Evolutionary conservation across 2,888 invertebrate genomes (phyloP).

Genomic region (Troides helena): DNA sequence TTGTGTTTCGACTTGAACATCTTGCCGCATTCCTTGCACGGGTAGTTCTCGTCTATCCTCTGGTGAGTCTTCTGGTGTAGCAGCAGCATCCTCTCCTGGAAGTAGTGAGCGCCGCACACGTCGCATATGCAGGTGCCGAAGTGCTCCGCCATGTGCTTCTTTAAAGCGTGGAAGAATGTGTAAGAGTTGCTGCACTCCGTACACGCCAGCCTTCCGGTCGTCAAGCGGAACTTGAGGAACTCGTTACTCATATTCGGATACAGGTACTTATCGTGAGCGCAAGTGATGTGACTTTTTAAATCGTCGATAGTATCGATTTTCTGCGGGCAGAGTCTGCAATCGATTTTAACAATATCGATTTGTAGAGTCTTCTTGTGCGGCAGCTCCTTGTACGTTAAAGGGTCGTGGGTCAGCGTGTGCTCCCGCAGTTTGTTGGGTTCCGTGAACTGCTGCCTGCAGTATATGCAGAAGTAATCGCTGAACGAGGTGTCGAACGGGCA

Average conservation of each 20-base stretch:
- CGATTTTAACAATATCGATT: conserved; percentile 57
- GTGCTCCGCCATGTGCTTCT: conserved; percentile 68
- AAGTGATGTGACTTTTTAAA: conserved; percentile 53
- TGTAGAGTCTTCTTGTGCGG: conserved; percentile 50
- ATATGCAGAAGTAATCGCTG: conserved; percentile 62
- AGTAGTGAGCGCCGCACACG: conserved; percentile 70
- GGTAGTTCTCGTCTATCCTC: conserved; percentile 60
- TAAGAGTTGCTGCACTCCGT: conserved; percentile 44
- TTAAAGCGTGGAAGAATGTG: conserved; percentile 60
- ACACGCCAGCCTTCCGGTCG: conserved; percentile 48
- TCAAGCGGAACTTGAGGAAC: conserved; percentile 58
- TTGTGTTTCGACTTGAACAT: conserved; percentile 66
- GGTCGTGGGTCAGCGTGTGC: conserved; percentile 60
- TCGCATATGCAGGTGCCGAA: conserved; percentile 69
- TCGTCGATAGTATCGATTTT: conserved; percentile 48
- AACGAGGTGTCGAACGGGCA: conserved; percentile 65
- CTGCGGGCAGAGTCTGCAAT: conserved; percentile 59
- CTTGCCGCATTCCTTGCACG: conserved; percentile 74
- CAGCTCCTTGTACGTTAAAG: conserved; percentile 49
- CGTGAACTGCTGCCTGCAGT: conserved; percentile 50
- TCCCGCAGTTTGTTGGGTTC: conserved; percentile 58
- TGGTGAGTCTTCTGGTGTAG: conserved; percentile 64
- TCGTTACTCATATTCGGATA: conserved; percentile 45
- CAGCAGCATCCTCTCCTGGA: conserved; percentile 66
- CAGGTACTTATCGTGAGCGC: conserved; percentile 44